These are phyloP conservation scores for Bibio marci DNA, from an alignment of 2,888 invertebrate genomes.

Conservation along the genomic window DNA sequence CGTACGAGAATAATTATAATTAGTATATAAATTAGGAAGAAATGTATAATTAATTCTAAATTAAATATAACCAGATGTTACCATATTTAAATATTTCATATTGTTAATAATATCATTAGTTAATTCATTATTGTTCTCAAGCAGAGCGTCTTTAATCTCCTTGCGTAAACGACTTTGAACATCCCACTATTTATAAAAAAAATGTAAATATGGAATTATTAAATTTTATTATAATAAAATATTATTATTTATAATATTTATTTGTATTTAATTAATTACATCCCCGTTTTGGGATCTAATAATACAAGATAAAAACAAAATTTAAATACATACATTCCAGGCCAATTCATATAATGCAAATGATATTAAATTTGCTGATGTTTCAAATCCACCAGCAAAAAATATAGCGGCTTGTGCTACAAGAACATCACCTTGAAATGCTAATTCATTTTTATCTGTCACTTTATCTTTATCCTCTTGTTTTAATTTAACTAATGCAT, in stretches of 20 bases:
- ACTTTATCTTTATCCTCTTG: conserved; percentile 8
- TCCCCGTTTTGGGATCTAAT: too few species aligned
- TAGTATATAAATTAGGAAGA: too few species aligned
- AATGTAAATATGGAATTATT: too few species aligned
- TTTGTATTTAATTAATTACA: too few species aligned
- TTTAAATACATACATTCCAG: conserved; percentile 10
- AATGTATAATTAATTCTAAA: too few species aligned
- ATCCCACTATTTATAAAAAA: conserved; percentile 16
- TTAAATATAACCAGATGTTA: too few species aligned
- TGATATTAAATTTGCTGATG: conserved; percentile 29
- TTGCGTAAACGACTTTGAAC: conserved; percentile 26
- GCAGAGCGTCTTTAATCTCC: conserved; percentile 26
- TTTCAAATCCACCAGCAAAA: conserved; percentile 25
- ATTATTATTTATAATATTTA: too few species aligned
- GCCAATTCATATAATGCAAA: conserved; percentile 30
- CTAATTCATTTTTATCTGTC: conserved; percentile 5
- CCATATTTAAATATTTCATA: conserved; percentile 31
- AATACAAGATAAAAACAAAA: too few species aligned
- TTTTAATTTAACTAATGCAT: conserved; percentile 29
- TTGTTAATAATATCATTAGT: conserved; percentile 26
- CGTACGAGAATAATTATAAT: too few species aligned
- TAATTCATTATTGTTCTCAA: conserved; percentile 20
- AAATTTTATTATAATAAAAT: too few species aligned
- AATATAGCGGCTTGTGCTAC: conserved; percentile 25
- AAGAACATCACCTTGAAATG: conserved; percentile 17